phyloP scores from a whole-genome alignment of 2,797 vertebrate genomes.

The Enteromius radiatus region DNA sequence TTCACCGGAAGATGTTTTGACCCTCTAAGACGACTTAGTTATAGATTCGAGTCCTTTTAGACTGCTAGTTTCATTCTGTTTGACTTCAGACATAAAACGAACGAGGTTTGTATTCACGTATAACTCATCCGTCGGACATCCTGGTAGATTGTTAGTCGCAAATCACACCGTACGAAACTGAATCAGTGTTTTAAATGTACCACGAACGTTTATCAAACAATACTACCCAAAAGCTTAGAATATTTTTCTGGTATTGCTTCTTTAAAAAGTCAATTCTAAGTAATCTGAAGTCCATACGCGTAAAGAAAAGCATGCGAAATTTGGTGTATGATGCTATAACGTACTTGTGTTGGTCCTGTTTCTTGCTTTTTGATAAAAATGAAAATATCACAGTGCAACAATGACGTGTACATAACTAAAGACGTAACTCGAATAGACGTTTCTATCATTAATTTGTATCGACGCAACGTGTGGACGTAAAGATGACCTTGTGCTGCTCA shows the following conservation, averaged over 20 bases:
- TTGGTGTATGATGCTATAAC: slow-evolving; percentile 80
- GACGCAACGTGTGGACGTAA: slow-evolving; percentile 66
- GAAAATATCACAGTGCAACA: slow-evolving; percentile 74
- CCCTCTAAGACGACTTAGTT: slow-evolving; percentile 16
- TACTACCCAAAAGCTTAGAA: slow-evolving; percentile 29
- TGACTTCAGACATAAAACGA: slow-evolving; percentile 11
- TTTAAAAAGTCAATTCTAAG: slow-evolving; percentile 60
- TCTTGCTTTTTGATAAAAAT: slow-evolving; percentile 75
- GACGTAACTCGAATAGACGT: slow-evolving; percentile 76
- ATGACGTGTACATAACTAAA: slow-evolving; percentile 80
- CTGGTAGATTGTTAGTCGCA: slow-evolving; percentile 47
- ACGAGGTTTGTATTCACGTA: slow-evolving; percentile 24
- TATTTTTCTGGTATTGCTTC: slow-evolving; percentile 68
- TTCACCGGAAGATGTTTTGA: slow-evolving; percentile 61
- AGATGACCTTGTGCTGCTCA: slow-evolving; percentile 81
- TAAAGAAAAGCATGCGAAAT: slow-evolving; percentile 81
- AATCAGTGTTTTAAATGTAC: slow-evolving; percentile 65
- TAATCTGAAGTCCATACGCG: slow-evolving; percentile 72
- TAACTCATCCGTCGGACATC: slow-evolving; percentile 46
- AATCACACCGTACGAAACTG: slow-evolving; percentile 52
- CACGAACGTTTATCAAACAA: slow-evolving; percentile 56
- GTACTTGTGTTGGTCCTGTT: slow-evolving; percentile 83
- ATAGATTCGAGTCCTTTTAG: slow-evolving; percentile 1
- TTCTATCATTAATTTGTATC: slow-evolving; percentile 81
- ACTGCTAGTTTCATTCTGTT: slow-evolving; percentile 3